A percentile compares a stretch with the other conserved stretches of the same genome.
Evolutionary conservation across 1,140 invertebrate genomes (phyloP).

Genomic region (Bombus impatiens): DNA sequence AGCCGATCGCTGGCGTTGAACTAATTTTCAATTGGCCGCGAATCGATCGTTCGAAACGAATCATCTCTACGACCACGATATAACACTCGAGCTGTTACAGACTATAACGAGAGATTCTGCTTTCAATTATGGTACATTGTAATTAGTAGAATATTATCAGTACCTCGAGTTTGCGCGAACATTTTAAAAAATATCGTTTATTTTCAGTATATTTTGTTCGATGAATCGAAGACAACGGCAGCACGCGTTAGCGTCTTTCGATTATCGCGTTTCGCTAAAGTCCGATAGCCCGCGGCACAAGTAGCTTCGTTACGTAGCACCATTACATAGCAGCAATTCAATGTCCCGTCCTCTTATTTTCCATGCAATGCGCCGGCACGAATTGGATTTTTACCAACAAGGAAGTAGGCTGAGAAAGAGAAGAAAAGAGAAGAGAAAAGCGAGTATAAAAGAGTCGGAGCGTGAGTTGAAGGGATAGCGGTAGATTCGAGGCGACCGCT

Average conservation of each 20-base stretch:
- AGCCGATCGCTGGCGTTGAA: not conserved
- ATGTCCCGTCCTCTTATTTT: constrained; percentile 41
- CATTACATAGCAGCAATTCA: constrained; percentile 38
- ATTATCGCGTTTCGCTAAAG: constrained; percentile 5
- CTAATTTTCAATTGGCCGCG: constrained; percentile 51
- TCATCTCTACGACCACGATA: not conserved
- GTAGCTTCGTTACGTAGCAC: constrained; percentile 29
- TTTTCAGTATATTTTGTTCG: not conserved
- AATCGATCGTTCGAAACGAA: constrained; percentile 13
- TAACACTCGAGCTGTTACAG: not conserved
- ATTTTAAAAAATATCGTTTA: not conserved
- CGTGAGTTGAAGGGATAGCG: not conserved
- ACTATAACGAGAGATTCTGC: not conserved
- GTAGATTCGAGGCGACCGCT: constrained; percentile 41
- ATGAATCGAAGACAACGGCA: not conserved
- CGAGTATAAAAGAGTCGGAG: constrained; percentile 20
- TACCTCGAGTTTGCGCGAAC: not conserved
- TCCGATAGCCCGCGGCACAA: not conserved
- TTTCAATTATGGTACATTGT: not conserved
- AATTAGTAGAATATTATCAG: too few relatives aligned
- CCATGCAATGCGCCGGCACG: constrained; percentile 44
- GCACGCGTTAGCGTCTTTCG: not conserved
- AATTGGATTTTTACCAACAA: constrained; percentile 60
- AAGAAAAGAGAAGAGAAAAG: not conserved
- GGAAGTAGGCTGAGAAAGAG: constrained; percentile 52